phyloP scores from a whole-genome alignment of 2,113 vertebrate species.

The Cheirogaleus medius region DNA sequence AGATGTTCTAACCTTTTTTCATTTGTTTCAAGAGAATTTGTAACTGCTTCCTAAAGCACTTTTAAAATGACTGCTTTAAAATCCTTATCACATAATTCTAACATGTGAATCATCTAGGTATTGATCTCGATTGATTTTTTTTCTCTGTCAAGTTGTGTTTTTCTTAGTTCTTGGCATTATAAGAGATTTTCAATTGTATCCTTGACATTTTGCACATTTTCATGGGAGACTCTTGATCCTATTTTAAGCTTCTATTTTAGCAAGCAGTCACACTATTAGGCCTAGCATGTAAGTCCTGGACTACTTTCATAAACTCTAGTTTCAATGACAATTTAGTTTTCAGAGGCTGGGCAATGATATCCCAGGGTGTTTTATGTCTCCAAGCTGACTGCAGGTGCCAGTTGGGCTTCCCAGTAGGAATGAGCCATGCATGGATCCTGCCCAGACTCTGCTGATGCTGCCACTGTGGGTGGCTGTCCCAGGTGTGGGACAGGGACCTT shows the following conservation, averaged over 20 bases:
- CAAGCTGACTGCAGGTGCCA: neutral
- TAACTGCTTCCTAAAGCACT: neutral
- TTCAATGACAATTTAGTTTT: neutral
- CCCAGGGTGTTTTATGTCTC: neutral
- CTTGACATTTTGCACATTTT: neutral
- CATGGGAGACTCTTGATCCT: neutral
- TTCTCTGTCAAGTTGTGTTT: neutral
- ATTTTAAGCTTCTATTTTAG: neutral
- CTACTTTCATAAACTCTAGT: neutral
- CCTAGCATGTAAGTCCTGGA: neutral
- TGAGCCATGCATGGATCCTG: neutral
- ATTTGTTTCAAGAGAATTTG: neutral
- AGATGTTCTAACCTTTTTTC: neutral
- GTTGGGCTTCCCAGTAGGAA: neutral
- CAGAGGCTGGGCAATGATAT: neutral
- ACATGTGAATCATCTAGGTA: neutral
- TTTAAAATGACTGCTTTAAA: neutral
- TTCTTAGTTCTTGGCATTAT: neutral
- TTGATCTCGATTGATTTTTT: neutral
- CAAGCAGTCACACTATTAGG: neutral
- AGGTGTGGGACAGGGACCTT: neutral
- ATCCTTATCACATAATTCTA: neutral
- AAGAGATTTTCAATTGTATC: neutral
- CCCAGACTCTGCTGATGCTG: neutral
- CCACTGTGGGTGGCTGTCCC: neutral